Evolutionary conservation across 1,140 invertebrate genomes (phyloP), one percentile per base, ranked within the genome.

Genomic region (Episyrphus balteatus): DNA sequence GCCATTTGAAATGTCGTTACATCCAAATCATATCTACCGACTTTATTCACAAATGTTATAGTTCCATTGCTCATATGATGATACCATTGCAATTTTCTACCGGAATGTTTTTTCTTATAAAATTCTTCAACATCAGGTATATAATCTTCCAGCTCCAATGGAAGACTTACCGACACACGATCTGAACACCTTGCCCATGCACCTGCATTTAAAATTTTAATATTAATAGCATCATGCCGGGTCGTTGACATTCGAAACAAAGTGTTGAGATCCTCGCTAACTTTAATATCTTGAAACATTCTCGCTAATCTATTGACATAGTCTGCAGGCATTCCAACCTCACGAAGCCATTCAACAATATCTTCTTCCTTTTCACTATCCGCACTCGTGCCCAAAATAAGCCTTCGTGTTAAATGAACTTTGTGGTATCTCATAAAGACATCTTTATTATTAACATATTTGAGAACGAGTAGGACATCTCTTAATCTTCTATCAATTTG

Each of bases 341-440:
- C 86, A 17, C 88, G 70, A 40, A 91, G 67, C 85, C 92, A 96
- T 68, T 97, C 94, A 0, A 99, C 95, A 88, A 99, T 98, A 69
- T 95, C 95, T 72, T 99, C 95, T 72, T 99, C 97, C 67, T 98
- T 98, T 66, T 99, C 97, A 54, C 91, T 96, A 72, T 99, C 97
- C 2, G 94, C 93, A 57, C 93, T 97, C 13, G 90, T 92, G 58
- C 97, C 93, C 42, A 98, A 73, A 60, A 98, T 96, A 30, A 98
- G 78, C 31, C 57, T 78, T 55, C 97, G 74, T 19, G 95, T 98
- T 53, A 99, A 76, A 76, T 99, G 95, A 34, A 92, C 92, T 72
- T 99, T 99, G 70, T 99, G 93, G 72, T 96, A 98, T 51, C 94
- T 76, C 95, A 99, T 99, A 66, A 99, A 99, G 8, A 99, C 93